Evolutionary conservation across 2,888 invertebrate species (phyloP).

Genomic region (Clitarchus hookeri): DNA sequence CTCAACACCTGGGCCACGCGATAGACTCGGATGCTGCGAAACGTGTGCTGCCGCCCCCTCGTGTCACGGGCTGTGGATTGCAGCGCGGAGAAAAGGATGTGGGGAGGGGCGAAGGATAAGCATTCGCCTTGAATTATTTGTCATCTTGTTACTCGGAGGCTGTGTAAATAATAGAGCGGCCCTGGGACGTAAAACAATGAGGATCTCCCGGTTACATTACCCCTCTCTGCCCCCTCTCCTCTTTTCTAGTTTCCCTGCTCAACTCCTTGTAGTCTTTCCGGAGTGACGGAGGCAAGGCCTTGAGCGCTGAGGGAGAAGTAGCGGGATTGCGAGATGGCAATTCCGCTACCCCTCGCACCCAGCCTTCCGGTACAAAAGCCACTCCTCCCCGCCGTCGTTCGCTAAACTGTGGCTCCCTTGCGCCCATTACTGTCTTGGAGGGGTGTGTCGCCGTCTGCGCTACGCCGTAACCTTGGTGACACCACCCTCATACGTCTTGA

Average conservation of each 20-base stretch:
- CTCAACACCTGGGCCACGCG: no score
- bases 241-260: no score
- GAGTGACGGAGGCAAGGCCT: no score
- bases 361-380: no score
- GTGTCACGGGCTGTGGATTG: no score
- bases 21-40: no score
- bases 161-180: conserved; percentile 19
- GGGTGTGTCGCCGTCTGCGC: neutral
- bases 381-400: neutral
- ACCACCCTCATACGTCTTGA: neutral
- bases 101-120: neutral
- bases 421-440: neutral
- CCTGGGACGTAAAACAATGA: conserved; percentile 23
- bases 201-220: neutral
- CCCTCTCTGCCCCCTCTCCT: neutral
- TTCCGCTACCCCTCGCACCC: no score
- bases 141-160: conserved; percentile 18
- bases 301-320: no score
- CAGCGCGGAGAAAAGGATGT: no score
- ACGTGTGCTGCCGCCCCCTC: no score
- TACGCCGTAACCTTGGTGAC: neutral
- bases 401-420: neutral
- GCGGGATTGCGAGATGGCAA: no score
- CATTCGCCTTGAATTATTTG: conserved; percentile 21
- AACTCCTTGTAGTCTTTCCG: no score